Percentiles rank a stretch among this genome's conserved stretches.
phyloP scores from a whole-genome alignment of 2,797 vertebrate species.

The Phataginus tetradactyla region DNA sequence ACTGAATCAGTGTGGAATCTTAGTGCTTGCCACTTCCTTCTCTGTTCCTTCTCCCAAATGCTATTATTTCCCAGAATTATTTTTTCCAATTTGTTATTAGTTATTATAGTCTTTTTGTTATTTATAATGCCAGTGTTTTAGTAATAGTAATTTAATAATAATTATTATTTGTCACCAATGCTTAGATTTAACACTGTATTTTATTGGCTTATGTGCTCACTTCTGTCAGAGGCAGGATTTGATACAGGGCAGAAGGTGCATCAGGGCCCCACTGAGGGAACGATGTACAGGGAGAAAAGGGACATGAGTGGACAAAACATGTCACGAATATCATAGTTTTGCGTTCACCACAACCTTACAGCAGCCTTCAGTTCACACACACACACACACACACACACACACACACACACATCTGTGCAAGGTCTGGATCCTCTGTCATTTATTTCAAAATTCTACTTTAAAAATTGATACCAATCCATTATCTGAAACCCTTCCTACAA shows the following conservation, averaged over 20 bases:
- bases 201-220: background rate
- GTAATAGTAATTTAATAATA: too few species aligned
- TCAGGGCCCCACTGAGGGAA: too few species aligned
- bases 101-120: background rate
- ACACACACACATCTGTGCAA: background rate
- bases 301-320: background rate
- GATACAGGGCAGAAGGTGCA: too few species aligned
- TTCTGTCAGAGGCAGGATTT: background rate
- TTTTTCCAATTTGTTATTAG: background rate
- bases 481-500: background rate
- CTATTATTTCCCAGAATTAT: background rate
- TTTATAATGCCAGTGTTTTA: background rate
- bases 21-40: background rate
- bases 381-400: background rate
- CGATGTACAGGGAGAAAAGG: fast-evolving
- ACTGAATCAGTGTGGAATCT: background rate
- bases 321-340: background rate
- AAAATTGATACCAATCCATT: background rate
- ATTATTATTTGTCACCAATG: background rate
- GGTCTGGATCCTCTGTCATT: background rate
- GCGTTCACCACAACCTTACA: background rate
- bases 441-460: background rate
- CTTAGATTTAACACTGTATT: background rate
- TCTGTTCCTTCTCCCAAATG: background rate
- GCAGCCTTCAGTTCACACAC: background rate